Conservation (phyloP, 2,888 invertebrate genomes). For the Lamproptera curius region DNA sequence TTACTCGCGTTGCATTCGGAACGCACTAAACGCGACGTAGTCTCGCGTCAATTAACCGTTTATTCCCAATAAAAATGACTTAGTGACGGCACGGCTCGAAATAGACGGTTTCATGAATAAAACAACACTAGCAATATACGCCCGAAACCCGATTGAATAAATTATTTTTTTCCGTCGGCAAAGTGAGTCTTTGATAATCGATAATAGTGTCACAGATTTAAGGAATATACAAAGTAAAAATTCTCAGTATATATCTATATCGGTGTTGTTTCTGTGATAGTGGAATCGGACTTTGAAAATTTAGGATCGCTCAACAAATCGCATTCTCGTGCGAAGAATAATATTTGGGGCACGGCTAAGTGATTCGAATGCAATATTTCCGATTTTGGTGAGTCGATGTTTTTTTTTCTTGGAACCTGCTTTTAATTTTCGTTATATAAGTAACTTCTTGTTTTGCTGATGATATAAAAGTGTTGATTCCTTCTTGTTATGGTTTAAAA, state of each 20-base stretch:
- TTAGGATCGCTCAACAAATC: slow-evolving; percentile 17
- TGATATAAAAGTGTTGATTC: no score
- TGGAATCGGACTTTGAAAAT: slow-evolving; percentile 4
- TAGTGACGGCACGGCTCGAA: slow-evolving; percentile 39
- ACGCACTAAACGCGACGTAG: slow-evolving; percentile 8
- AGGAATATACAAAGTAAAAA: slow-evolving; percentile 10
- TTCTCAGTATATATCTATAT: background rate
- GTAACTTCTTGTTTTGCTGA: no score
- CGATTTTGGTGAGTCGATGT: slow-evolving; percentile 16
- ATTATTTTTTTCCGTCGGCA: slow-evolving; percentile 19
- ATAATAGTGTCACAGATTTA: slow-evolving; percentile 23
- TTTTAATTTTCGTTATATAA: background rate
- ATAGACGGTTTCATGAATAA: slow-evolving; percentile 25
- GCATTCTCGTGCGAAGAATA: background rate
- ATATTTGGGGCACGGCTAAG: slow-evolving; percentile 8
- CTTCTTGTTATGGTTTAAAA: no score
- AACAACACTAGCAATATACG: slow-evolving; percentile 6
- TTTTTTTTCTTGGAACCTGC: background rate
- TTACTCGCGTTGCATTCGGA: slow-evolving; percentile 1
- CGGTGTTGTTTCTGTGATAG: slow-evolving; percentile 21
- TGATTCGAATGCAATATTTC: slow-evolving; percentile 8
- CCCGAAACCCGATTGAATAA: slow-evolving; percentile 20
- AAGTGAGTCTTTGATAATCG: slow-evolving; percentile 20
- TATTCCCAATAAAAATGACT: slow-evolving; percentile 45
- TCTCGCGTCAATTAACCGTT: slow-evolving; percentile 38